phyloP scores from a whole-genome alignment of 2,113 vertebrate species.

The Lophochroa leadbeateri region DNA sequence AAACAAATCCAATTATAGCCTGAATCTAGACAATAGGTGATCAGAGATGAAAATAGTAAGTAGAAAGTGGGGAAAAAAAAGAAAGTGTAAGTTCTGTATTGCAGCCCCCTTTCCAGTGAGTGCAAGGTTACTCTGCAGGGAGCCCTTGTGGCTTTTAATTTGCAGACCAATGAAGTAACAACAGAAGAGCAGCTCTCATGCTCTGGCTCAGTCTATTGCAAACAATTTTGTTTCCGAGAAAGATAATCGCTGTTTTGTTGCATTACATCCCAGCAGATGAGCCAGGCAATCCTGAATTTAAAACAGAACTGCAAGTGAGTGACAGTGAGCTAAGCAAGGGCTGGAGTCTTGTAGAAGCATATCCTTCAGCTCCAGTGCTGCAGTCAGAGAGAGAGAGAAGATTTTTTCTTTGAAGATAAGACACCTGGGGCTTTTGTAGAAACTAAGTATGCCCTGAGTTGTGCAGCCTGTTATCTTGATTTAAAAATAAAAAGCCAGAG shows the following conservation, averaged over 20 bases:
- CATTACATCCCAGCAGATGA: not conserved
- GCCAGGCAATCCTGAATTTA: not conserved
- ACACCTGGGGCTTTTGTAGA: slow-evolving; percentile 4
- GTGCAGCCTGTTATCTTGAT: not conserved
- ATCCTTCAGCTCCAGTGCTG: slow-evolving; percentile 1
- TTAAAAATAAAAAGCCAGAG: not conserved
- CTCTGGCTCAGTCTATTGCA: not conserved
- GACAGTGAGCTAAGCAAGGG: not conserved
- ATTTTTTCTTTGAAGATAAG: slow-evolving; percentile 37
- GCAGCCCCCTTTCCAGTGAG: not conserved
- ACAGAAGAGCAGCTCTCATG: not conserved
- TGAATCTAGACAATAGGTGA: not conserved
- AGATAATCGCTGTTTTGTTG: not conserved
- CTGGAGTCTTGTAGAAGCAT: not conserved
- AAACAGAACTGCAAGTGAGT: not conserved
- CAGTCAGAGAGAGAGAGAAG: not conserved
- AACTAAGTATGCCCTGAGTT: not conserved
- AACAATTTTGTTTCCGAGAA: not conserved
- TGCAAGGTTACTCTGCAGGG: not conserved
- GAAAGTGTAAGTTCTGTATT: not conserved
- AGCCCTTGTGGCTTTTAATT: not conserved
- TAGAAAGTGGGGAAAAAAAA: not conserved
- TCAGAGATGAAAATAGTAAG: not conserved
- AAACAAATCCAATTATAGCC: not conserved
- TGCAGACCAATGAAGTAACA: not conserved